Percentiles rank a stretch among this genome's conserved stretches.
phyloP scores from a whole-genome alignment of 1,140 invertebrate genomes.

The Sitobion miscanthi region DNA sequence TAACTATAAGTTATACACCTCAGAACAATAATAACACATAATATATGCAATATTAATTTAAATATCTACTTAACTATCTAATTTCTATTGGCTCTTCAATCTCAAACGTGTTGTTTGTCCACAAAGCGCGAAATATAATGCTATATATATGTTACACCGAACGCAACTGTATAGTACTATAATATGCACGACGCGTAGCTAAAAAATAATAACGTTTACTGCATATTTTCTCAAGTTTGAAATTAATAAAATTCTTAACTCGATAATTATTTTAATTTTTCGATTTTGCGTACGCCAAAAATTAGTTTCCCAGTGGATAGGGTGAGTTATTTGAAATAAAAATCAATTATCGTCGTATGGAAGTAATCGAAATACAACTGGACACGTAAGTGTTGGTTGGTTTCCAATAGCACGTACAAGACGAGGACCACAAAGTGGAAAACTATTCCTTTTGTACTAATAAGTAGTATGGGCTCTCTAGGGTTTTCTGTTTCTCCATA shows the following conservation, averaged over 20 bases:
- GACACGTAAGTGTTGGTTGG: background rate
- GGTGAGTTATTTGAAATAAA: background rate
- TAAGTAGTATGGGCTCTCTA: background rate
- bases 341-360: background rate
- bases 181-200: rapidly evolving
- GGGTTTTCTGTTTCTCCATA: background rate
- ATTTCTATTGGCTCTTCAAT: background rate
- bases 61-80: background rate
- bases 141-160: background rate
- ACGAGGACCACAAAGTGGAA: background rate
- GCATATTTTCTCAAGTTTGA: background rate
- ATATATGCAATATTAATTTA: background rate
- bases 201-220: background rate
- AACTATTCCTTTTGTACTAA: background rate
- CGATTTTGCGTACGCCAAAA: background rate
- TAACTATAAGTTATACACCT: background rate
- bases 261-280: background rate
- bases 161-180: background rate
- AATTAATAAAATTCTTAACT: background rate
- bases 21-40: background rate
- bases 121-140: background rate
- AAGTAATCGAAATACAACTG: background rate
- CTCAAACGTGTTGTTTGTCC: background rate
- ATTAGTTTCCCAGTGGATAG: background rate
- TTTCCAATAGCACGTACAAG: background rate